Conservation (phyloP, 2,888 invertebrate genomes). For the Sympetrum striolatum region DNA sequence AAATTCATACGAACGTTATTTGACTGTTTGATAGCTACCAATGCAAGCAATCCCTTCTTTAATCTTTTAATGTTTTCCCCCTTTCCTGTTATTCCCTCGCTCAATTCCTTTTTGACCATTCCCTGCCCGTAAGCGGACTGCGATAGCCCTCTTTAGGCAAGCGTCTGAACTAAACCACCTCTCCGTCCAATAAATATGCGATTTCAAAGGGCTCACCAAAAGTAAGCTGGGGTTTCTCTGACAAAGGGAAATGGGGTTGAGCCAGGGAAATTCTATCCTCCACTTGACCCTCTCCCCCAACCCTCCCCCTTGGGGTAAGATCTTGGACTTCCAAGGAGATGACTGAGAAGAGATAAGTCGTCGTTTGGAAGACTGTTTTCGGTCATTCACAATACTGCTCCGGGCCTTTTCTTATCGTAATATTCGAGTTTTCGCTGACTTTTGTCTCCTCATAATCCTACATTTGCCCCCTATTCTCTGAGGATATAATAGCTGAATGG, state of each 20-base stretch:
- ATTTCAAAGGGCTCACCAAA: background rate
- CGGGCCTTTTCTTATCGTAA: background rate
- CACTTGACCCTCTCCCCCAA: background rate
- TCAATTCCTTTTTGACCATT: no score
- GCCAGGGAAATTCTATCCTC: background rate
- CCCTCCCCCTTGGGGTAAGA: background rate
- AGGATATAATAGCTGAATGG: no score
- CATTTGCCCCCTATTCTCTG: no score
- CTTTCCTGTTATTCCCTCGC: background rate
- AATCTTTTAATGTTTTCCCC: background rate
- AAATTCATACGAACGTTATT: no score
- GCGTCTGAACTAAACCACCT: background rate
- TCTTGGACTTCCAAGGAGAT: background rate
- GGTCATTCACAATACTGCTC: background rate
- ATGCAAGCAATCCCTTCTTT: background rate
- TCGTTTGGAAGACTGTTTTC: background rate
- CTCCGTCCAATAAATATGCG: background rate
- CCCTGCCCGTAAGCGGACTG: background rate
- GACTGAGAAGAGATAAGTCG: background rate
- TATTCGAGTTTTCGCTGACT: background rate
- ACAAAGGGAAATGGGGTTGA: background rate
- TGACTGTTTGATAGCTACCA: no score
- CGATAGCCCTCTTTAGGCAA: background rate
- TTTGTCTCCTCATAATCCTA: background rate
- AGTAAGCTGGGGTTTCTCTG: background rate